Evolutionary conservation across 2,113 vertebrate genomes (phyloP).

Genomic region (Syngnathus typhle): DNA sequence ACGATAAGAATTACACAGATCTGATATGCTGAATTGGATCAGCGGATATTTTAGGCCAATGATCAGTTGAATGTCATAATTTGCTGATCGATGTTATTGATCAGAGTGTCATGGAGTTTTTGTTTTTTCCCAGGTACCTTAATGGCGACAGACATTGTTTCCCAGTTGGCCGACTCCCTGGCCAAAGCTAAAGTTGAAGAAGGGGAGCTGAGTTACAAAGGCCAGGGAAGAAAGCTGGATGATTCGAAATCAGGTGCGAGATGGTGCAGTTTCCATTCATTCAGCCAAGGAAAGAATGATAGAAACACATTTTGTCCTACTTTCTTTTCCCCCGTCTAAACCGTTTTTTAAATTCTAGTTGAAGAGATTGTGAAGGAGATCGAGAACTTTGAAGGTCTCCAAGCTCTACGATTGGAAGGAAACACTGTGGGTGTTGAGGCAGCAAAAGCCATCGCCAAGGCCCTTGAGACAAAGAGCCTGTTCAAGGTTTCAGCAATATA

Average conservation of each 20-base stretch:
- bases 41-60: no score
- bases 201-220: slow-evolving; percentile 92
- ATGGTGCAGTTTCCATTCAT: not conserved
- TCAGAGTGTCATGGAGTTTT: not conserved
- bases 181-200: slow-evolving; percentile 86
- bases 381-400: slow-evolving; percentile 78
- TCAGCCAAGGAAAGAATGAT: not conserved
- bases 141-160: slow-evolving; percentile 93
- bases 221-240: slow-evolving; percentile 87
- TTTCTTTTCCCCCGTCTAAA: not conserved
- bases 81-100: no score
- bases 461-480: slow-evolving; percentile 83
- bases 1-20: not conserved
- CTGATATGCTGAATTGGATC: no score
- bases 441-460: slow-evolving; percentile 87
- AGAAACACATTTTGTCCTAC: not conserved
- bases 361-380: slow-evolving; percentile 87
- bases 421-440: slow-evolving; percentile 94
- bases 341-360: slow-evolving; percentile 54
- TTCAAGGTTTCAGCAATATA: slow-evolving; percentile 76
- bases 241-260: slow-evolving; percentile 85
- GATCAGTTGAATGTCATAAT: no score
- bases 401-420: slow-evolving; percentile 87
- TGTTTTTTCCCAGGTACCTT: slow-evolving; percentile 35
- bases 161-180: slow-evolving; percentile 82